Conservation (phyloP, 2,888 invertebrate genomes). For the Criorhina ranunculi region DNA sequence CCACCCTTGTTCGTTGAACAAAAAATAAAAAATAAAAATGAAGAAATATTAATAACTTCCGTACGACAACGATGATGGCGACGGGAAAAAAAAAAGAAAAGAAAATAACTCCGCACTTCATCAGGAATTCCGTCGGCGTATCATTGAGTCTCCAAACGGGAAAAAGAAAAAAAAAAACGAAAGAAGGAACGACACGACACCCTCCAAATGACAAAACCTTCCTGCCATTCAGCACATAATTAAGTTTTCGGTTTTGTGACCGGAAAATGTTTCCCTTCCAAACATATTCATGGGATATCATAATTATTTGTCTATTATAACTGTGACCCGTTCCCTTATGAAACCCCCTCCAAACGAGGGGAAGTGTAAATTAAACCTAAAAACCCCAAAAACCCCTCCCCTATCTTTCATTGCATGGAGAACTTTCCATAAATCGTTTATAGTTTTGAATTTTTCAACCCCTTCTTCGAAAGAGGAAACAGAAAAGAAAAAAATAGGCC, state of each 20-base stretch:
- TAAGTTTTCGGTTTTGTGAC: slow-evolving; percentile 77
- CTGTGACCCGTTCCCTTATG: slow-evolving; percentile 45
- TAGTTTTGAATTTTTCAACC: slow-evolving; percentile 10
- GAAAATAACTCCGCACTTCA: slow-evolving; percentile 38
- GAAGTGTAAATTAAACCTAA: slow-evolving; percentile 49
- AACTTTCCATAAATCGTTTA: slow-evolving; percentile 59
- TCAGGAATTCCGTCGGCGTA: slow-evolving; percentile 59
- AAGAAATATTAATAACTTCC: slow-evolving; percentile 62
- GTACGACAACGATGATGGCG: slow-evolving; percentile 6
- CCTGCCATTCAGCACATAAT: slow-evolving; percentile 69
- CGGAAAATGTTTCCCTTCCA: slow-evolving; percentile 74
- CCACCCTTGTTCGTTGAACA: slow-evolving; percentile 31
- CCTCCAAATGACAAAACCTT: slow-evolving; percentile 40
- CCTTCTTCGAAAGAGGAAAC: slow-evolving; percentile 12
- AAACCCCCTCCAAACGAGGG: too few relatives aligned
- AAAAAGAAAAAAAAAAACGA: slow-evolving; percentile 4
- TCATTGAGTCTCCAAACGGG: slow-evolving; percentile 40
- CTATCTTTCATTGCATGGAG: slow-evolving; percentile 30
- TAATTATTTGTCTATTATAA: slow-evolving; percentile 78
- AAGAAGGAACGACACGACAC: slow-evolving; percentile 20
- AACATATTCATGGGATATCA: slow-evolving; percentile 74
- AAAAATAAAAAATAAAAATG: too few relatives aligned
- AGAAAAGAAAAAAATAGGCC: slow-evolving; percentile 56
- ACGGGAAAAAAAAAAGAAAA: slow-evolving; percentile 1
- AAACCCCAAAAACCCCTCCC: too few relatives aligned